Conservation (phyloP, 2,797 vertebrate species). For the Spea hammondii region DNA sequence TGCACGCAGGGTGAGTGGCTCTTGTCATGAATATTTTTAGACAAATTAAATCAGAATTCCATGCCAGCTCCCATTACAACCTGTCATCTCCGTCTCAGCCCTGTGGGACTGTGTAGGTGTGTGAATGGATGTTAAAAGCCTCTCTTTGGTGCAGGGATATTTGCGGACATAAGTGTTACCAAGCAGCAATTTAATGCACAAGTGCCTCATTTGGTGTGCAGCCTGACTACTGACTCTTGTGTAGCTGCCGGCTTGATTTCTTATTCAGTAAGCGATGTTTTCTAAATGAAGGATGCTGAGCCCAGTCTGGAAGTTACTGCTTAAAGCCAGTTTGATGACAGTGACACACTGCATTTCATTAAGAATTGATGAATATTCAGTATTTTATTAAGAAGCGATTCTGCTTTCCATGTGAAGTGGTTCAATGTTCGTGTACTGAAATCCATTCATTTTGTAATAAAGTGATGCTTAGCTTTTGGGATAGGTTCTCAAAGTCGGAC, state of each 20-base stretch:
- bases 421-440: background rate
- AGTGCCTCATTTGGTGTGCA: constrained; percentile 21
- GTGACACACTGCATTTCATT: constrained; percentile 33
- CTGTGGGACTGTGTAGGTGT: constrained; percentile 44
- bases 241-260: constrained; percentile 22
- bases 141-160: constrained; percentile 24
- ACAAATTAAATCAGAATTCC: constrained; percentile 52
- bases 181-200: constrained; percentile 38
- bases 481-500: background rate
- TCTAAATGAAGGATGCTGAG: background rate
- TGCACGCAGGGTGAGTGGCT: constrained; percentile 43
- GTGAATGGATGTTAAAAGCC: constrained; percentile 31
- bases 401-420: constrained; percentile 1
- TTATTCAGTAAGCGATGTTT: constrained; percentile 15
- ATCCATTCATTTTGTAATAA: constrained; percentile 11
- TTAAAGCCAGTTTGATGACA: constrained; percentile 15
- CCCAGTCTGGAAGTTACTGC: constrained; percentile 20
- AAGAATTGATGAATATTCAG: constrained; percentile 45
- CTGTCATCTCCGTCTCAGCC: constrained; percentile 41
- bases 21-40: constrained; percentile 53
- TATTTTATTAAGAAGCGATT: constrained; percentile 28
- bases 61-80: constrained; percentile 45
- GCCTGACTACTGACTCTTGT: constrained; percentile 26
- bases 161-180: constrained; percentile 16
- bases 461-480: background rate